Conservation (phyloP, 2,888 invertebrate species). For the Euphydryas editha region DNA sequence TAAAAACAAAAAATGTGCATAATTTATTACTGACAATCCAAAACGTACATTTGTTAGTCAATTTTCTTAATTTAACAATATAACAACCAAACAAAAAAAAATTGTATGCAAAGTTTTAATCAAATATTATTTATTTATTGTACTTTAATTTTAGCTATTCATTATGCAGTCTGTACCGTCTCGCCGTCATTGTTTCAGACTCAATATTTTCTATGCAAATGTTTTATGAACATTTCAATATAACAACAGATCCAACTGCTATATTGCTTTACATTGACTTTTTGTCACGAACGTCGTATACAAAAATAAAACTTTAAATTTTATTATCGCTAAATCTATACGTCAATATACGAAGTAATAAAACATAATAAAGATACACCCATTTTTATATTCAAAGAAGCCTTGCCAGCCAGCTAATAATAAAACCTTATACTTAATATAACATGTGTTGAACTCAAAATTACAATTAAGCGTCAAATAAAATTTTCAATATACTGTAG, state of each 20-base stretch:
- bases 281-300: constrained; percentile 28
- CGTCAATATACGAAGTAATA: not conserved
- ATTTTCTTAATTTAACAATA: constrained; percentile 11
- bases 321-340: constrained; percentile 19
- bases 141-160: constrained; percentile 45
- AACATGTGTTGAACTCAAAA: not conserved
- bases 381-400: not conserved
- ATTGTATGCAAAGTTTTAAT: constrained; percentile 54
- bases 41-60: not conserved
- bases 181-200: constrained; percentile 58
- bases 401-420: not conserved
- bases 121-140: constrained; percentile 60
- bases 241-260: constrained; percentile 30
- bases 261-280: constrained; percentile 34
- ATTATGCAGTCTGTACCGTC: constrained; percentile 43
- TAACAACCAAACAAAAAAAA: constrained; percentile 3
- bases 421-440: not conserved
- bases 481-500: constrained; percentile 10
- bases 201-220: constrained; percentile 70
- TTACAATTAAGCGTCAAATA: constrained; percentile 8
- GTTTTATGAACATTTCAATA: constrained; percentile 41
- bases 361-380: not conserved
- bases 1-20: not conserved
- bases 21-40: constrained; percentile 1
- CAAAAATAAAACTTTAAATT: constrained; percentile 29